phyloP scores from a whole-genome alignment of 2,797 vertebrate species.

The Argentina silus region DNA sequence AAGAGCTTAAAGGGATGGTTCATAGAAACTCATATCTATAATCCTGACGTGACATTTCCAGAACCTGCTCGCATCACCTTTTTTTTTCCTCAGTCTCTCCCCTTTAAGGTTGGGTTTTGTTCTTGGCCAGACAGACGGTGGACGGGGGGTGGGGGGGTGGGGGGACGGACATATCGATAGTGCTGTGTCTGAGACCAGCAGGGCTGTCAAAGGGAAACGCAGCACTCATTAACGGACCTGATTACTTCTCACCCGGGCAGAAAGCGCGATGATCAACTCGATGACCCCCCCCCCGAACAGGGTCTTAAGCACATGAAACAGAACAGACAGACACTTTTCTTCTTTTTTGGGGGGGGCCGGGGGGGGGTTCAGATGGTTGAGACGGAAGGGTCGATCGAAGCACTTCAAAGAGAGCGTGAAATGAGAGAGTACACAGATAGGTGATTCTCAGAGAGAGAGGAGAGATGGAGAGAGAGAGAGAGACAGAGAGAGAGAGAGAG shows the following conservation, averaged over 20 bases:
- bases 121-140: slow-evolving; percentile 42
- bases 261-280: slow-evolving; percentile 39
- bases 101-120: slow-evolving; percentile 62
- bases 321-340: slow-evolving; percentile 37
- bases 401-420: slow-evolving; percentile 59
- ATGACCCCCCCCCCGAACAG: slow-evolving; percentile 22
- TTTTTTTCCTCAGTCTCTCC: slow-evolving; percentile 28
- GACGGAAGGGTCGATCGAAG: slow-evolving; percentile 55
- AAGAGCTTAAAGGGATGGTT: slow-evolving; percentile 46
- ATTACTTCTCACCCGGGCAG: slow-evolving; percentile 55
- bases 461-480: neutral
- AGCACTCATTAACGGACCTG: slow-evolving; percentile 72
- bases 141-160: neutral
- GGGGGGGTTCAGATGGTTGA: too few relatives aligned
- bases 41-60: slow-evolving; percentile 53
- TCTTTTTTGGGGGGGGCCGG: slow-evolving; percentile 47
- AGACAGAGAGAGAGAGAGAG: slow-evolving; percentile 39
- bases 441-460: slow-evolving; percentile 27
- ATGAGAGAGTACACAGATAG: slow-evolving; percentile 44
- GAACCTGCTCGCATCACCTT: slow-evolving; percentile 40
- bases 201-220: slow-evolving; percentile 55
- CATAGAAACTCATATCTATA: slow-evolving; percentile 35
- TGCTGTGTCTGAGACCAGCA: slow-evolving; percentile 59
- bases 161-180: slow-evolving; percentile 60
- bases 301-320: slow-evolving; percentile 16